Evolutionary conservation across 2,888 invertebrate species (phyloP).

Genomic region (Apodemia duryi): DNA sequence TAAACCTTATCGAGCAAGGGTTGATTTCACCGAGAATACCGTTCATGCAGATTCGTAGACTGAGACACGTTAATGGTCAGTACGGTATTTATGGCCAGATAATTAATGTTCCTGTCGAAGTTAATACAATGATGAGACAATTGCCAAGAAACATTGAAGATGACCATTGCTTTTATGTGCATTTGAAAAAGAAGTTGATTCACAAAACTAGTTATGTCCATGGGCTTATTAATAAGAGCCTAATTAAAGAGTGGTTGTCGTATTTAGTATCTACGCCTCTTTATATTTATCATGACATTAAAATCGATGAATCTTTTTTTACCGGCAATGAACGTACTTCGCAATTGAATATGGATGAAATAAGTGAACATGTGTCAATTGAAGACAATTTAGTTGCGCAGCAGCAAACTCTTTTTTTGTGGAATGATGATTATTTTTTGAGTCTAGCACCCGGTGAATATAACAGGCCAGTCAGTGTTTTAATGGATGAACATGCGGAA

Average conservation of each 20-base stretch:
- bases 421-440: slow-evolving; percentile 24
- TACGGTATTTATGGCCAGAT: slow-evolving; percentile 38
- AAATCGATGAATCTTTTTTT: slow-evolving; percentile 33
- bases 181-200: slow-evolving; percentile 31
- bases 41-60: slow-evolving; percentile 39
- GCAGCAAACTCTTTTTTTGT: slow-evolving; percentile 26
- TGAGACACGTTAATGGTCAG: slow-evolving; percentile 37
- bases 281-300: slow-evolving; percentile 33
- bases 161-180: slow-evolving; percentile 33
- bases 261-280: slow-evolving; percentile 35
- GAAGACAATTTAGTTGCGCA: slow-evolving; percentile 32
- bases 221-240: slow-evolving; percentile 32
- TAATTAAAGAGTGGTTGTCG: slow-evolving; percentile 35
- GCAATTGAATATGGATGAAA: slow-evolving; percentile 32
- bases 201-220: slow-evolving; percentile 35
- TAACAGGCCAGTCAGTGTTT: slow-evolving; percentile 22
- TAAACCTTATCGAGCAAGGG: slow-evolving; percentile 32
- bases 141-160: slow-evolving; percentile 37
- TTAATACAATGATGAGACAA: slow-evolving; percentile 37
- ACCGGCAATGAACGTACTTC: slow-evolving; percentile 28
- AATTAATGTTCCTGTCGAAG: slow-evolving; percentile 39
- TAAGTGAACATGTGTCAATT: slow-evolving; percentile 34
- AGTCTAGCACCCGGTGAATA: slow-evolving; percentile 20
- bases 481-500: slow-evolving; percentile 29
- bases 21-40: slow-evolving; percentile 38